Percentiles rank a stretch among this genome's conserved stretches.
These are phyloP conservation scores for Datnioides undecimradiatus DNA, from an alignment of 2,113 vertebrate species.

Conservation along the genomic window DNA sequence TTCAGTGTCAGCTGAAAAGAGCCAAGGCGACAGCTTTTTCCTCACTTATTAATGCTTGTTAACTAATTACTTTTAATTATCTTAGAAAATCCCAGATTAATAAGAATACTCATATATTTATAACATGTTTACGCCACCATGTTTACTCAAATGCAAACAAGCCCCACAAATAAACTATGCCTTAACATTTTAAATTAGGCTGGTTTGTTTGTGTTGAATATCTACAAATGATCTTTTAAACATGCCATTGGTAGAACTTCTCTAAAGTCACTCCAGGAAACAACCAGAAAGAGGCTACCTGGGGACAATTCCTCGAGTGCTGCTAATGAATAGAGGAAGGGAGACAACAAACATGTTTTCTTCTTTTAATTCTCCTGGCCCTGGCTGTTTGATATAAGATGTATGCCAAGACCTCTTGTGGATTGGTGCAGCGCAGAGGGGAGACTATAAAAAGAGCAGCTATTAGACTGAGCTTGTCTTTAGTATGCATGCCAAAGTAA, in stretches of 20 bases:
- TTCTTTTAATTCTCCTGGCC: slow-evolving; percentile 75
- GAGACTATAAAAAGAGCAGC: slow-evolving; percentile 63
- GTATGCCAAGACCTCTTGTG: slow-evolving; percentile 60
- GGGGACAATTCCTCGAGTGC: slow-evolving; percentile 73
- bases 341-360: slow-evolving; percentile 76
- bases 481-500: slow-evolving; percentile 49
- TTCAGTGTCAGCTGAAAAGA: slow-evolving; percentile 59
- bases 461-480: slow-evolving; percentile 51
- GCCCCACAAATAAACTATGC: slow-evolving; percentile 65
- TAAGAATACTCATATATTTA: slow-evolving; percentile 76
- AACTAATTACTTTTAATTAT: slow-evolving; percentile 79
- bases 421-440: slow-evolving; percentile 58
- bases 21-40: slow-evolving; percentile 65
- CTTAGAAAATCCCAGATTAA: slow-evolving; percentile 71
- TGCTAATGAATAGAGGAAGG: slow-evolving; percentile 76
- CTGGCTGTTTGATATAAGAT: slow-evolving; percentile 75
- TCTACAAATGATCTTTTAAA: slow-evolving; percentile 84
- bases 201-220: slow-evolving; percentile 78
- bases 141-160: slow-evolving; percentile 78
- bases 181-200: slow-evolving; percentile 78
- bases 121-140: slow-evolving; percentile 74
- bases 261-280: slow-evolving; percentile 79
- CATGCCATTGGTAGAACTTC: slow-evolving; percentile 72
- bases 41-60: slow-evolving; percentile 76
- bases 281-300: slow-evolving; percentile 66